Evolutionary conservation across 2,113 vertebrate species (phyloP).

Genomic region (Melanostigma gelatinosum): DNA sequence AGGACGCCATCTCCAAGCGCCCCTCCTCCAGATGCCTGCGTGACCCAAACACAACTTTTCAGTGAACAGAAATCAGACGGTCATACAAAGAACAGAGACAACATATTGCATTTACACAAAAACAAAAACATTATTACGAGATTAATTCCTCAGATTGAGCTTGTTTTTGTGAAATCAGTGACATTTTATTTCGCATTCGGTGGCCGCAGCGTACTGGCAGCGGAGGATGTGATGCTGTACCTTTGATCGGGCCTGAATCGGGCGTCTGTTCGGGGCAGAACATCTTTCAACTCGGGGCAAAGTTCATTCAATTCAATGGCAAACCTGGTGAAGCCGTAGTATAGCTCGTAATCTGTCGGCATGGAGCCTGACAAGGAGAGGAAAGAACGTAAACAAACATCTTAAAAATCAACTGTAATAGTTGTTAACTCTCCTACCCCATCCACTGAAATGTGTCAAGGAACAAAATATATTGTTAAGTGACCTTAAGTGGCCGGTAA

Average conservation of each 20-base stretch:
- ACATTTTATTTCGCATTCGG: background rate
- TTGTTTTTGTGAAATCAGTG: background rate
- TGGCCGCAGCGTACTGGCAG: conserved; percentile 31
- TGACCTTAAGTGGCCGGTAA: background rate
- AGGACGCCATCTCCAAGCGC: conserved; percentile 90
- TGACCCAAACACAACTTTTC: conserved; percentile 71
- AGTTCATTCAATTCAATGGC: conserved; percentile 98
- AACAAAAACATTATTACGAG: background rate
- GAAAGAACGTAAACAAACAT: background rate
- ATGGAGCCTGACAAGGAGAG: conserved; percentile 88
- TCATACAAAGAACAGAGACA: background rate
- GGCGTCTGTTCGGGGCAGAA: conserved; percentile 93
- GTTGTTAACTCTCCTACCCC: background rate
- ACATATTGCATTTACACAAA: background rate
- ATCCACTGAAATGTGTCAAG: background rate
- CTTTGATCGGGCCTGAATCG: conserved; percentile 98
- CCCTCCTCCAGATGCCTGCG: conserved; percentile 92
- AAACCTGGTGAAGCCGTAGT: conserved; percentile 98
- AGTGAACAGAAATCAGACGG: background rate
- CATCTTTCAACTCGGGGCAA: conserved; percentile 93
- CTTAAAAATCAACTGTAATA: background rate
- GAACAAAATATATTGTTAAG: background rate
- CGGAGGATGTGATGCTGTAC: conserved; percentile 73
- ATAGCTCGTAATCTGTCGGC: conserved; percentile 97
- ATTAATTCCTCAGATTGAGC: background rate